Evolutionary conservation across 2,797 vertebrate species (phyloP), one percentile per base, ranked within the genome.

Genomic region (Syngnathus rostellatus): DNA sequence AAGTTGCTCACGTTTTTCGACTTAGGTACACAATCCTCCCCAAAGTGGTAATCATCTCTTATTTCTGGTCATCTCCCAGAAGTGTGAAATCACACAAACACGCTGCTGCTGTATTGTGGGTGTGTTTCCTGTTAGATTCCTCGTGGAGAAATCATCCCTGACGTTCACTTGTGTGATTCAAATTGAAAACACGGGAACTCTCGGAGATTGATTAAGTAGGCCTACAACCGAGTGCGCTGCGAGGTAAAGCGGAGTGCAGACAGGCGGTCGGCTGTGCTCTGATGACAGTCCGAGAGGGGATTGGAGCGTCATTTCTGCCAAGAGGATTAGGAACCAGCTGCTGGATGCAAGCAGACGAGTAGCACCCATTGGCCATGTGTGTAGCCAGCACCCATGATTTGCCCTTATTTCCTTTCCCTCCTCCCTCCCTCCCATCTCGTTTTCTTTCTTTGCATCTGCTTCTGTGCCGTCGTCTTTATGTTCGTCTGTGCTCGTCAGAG

Each of bases 261-360:
- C 71, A 72, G 74, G 59, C 74, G 62, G 81, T 67, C 80, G 65
- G 75, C 66, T 23, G 67, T 61, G 72, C 74, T 80, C 75, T 77
- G 40, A 50, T 40, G 65, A 53, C 63, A 64, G 77, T 38, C 72
- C 80, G 83, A 65, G 74, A 78, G 77, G 45, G 82, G 87, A 86
- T 87, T 88, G 87, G 70, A 83, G 77, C 79, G 70, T 70, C 81
- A 84, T 85, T 83, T 86, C 80, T 87, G 86, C 83, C 85, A 88
- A 90, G 85, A 81, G 89, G 89, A 91, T 91, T 92, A 91, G 71
- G 80, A 89, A 83, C 84, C 88, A 90, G 88, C 88, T 88, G 89
- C 81, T 86, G 80, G 77, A 76, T 72, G 77, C 78, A 81, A 19
- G 46, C 78, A 77, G 74, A 79, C 69, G 65, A 85, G 76, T 66